Percentiles rank a stretch among this genome's conserved stretches.
Conservation (phyloP, 1,140 invertebrate genomes). For the Leptopilina clavipes region DNA sequence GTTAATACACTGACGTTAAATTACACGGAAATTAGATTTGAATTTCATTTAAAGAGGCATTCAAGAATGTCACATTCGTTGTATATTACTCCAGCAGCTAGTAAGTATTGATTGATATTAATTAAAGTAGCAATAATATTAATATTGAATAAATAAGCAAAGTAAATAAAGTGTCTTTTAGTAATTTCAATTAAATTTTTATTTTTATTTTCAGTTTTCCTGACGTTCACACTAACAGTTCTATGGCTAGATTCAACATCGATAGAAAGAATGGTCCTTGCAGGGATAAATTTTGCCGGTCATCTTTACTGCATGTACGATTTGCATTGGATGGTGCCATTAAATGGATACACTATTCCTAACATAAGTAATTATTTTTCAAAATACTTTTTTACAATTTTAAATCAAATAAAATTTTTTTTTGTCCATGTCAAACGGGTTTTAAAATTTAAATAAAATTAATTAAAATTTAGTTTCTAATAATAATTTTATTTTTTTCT, state of each 20-base stretch:
- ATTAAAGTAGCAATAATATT: too few relatives aligned
- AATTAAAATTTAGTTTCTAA: too few relatives aligned
- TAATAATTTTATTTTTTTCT: neutral
- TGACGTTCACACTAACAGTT: constrained; percentile 68
- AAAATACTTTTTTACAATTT: too few relatives aligned
- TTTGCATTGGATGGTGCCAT: constrained; percentile 68
- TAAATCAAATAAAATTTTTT: too few relatives aligned
- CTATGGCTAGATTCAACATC: constrained; percentile 70
- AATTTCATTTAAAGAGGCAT: constrained; percentile 69
- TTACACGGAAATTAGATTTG: constrained; percentile 67
- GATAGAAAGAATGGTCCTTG: constrained; percentile 68
- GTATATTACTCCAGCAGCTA: constrained; percentile 70
- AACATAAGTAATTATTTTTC: neutral
- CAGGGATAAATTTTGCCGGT: constrained; percentile 69
- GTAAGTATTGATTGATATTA: constrained; percentile 58
- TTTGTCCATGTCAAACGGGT: too few relatives aligned
- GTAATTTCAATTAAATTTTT: too few relatives aligned
- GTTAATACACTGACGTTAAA: constrained; percentile 55
- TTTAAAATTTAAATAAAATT: too few relatives aligned
- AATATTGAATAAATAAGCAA: too few relatives aligned
- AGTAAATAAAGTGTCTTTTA: too few relatives aligned
- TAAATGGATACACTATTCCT: constrained; percentile 55
- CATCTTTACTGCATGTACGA: constrained; percentile 70
- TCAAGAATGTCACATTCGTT: constrained; percentile 61
- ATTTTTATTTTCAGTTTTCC: constrained; percentile 63